Base-by-base conservation (phyloP, 2,113 vertebrate species). In the Carassius auratus region DNA sequence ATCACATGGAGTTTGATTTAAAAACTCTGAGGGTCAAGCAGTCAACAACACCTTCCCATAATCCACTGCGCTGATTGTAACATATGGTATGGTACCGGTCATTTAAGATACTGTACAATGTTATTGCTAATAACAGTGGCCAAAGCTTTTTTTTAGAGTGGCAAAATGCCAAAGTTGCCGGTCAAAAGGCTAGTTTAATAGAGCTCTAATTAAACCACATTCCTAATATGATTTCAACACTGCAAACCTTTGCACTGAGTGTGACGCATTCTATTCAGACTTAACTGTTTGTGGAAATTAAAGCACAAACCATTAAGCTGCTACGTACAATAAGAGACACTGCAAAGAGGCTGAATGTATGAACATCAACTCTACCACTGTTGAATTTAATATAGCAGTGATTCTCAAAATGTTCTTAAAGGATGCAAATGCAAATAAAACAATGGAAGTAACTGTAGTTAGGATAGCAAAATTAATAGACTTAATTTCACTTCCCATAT, bases 1-100 rank as follows among this genome's bases (percentile, higher is more conserved):
- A 30, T 38, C 19, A 81, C 78, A 82, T 42, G 69, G 59, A 79
- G 75, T 71, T 83, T 71, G 42, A 55, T 76, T 88, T 84, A 88
- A 83, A 83, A 45, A 42, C 66, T 21, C 45, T 42, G 38, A n/a
- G 61, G 75, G 76, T 73, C 55, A 77, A 26, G 48, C 38, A 19
- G 73, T 78, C 61, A 85, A 64, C 73, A 81, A 23, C 0, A 6
- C 15, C 57, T 84, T 74, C 23, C 62, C 75, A 62, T 64, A 84
- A 76, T 77, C 9, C 50, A 80, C 10, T 33, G 21, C 61, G 61
- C 12, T 79, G 45, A 45, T 55, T 17, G 42, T 38, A 71, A 55
- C n/a, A 45, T 33, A 15, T 55, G 26, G 55, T 52, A 55, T 19
- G 17, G 33, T 33, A 68, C 45, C 2, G 7, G 36, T 42, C 77